Conservation (phyloP, 2,888 invertebrate species). For the Salticus scenicus region DNA sequence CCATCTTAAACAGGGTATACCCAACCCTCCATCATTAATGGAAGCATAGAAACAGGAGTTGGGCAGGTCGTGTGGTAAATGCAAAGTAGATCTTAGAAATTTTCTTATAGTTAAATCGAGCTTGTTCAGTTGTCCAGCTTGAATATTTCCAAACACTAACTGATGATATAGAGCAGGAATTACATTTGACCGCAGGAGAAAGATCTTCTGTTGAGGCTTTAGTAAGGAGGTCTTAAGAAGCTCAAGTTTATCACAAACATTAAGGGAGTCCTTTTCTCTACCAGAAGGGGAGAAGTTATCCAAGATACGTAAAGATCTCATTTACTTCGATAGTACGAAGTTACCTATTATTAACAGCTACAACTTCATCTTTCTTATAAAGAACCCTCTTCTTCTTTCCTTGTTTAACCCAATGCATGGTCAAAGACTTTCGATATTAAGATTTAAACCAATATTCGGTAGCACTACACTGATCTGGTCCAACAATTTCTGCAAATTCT, state of each 20-base stretch:
- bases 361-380: neutral
- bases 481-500: neutral
- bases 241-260: neutral
- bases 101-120: neutral
- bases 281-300: no score
- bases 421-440: neutral
- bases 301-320: neutral
- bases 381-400: neutral
- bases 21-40: neutral
- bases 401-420: neutral
- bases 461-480: neutral
- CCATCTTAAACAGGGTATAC: neutral
- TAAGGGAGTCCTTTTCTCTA: no score
- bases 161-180: neutral
- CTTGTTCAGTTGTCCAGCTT: neutral
- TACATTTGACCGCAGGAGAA: neutral
- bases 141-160: neutral
- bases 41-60: neutral
- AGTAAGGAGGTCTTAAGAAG: neutral
- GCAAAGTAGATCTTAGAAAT: neutral
- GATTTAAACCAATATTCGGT: neutral
- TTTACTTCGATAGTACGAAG: neutral
- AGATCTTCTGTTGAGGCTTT: conserved; percentile 13
- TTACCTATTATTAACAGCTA: neutral
- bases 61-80: conserved; percentile 8